Percentiles rank a stretch among this genome's conserved stretches.
Conservation (phyloP, 2,888 invertebrate genomes). For the Gymnosoma rotundatum region DNA sequence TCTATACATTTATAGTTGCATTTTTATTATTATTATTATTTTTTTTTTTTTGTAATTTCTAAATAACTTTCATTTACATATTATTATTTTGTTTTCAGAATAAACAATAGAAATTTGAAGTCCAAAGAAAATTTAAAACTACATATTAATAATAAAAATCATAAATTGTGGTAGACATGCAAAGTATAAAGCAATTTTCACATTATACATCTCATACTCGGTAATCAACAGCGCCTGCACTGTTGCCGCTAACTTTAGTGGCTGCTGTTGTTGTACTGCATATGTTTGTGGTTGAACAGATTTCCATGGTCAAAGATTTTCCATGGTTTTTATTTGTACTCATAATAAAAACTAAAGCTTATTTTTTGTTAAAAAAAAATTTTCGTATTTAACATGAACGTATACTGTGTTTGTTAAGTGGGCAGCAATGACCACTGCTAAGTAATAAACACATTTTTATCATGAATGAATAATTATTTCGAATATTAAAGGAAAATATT, state of each 20-base stretch:
- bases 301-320: conserved; percentile 42
- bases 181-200: conserved; percentile 55
- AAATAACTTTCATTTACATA: conserved; percentile 44
- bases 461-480: conserved; percentile 58
- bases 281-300: conserved; percentile 30
- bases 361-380: conserved; percentile 28
- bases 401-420: conserved; percentile 20
- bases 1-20: not conserved
- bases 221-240: conserved; percentile 10
- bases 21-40: not conserved
- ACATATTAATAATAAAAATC: conserved; percentile 60
- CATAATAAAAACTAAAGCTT: conserved; percentile 19
- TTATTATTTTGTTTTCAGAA: conserved; percentile 4
- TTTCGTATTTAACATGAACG: conserved; percentile 36
- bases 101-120: conserved; percentile 32
- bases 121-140: conserved; percentile 51
- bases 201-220: conserved; percentile 45
- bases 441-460: conserved; percentile 11
- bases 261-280: not conserved
- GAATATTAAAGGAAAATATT: conserved; percentile 42
- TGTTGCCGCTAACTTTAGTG: not conserved
- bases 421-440: conserved; percentile 19
- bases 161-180: conserved; percentile 51
- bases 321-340: conserved; percentile 13
- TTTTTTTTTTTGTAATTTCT: conserved; percentile 21